Evolutionary conservation across 2,113 vertebrate genomes (phyloP), one percentile per base, ranked within the genome.

Genomic region (Eurystomus gularis): DNA sequence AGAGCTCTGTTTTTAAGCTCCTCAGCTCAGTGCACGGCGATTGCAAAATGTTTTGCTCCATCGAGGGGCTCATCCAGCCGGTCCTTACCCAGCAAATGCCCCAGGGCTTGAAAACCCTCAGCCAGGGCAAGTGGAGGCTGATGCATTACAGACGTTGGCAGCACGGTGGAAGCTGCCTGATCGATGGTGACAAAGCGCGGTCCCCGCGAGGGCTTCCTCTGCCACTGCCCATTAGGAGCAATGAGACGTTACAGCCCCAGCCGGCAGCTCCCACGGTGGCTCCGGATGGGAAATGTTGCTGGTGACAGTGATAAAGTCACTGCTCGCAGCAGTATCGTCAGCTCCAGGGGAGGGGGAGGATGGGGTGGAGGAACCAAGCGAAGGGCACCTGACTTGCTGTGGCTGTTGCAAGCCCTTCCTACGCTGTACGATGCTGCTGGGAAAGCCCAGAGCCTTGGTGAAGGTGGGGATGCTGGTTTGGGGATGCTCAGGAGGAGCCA

Each of bases 291-390:
- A 81, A 49, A 48, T 62, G 78, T 25, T 71, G 31, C 65, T 26
- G 15, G 73, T 76, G 82, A 55, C 80, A 55, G 57, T 16, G 46
- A 57, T 54, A 42, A 91, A 89, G 52, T 78, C 87, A 8, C 70
- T 3, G 13, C 75, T 81, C 0, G 0, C 33, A 25, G 46, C 49
- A 21, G 40, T 44, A 35, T 11, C 0, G 1, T 11, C 0, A 1
- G 48, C 86, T 88, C 79, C 79, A 29, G 66, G 44, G 25, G 18
- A 65, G 31, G 42, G 52, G 48, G 58, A 62, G 10, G 24, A 12
- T 0, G 2, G 33, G 65, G 11, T 52, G 26, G 31, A 91, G 79
- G 83, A 88, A 58, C 73, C 69, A 37, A 55, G n/a, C 4, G 2
- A 64, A 82, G 60, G 37, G 33, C 48, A 20, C 26, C 35, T 15